Evolutionary conservation across 2,113 vertebrate species (phyloP), one percentile per base, ranked within the genome.

Genomic region (Phylloscopus trochiloides): DNA sequence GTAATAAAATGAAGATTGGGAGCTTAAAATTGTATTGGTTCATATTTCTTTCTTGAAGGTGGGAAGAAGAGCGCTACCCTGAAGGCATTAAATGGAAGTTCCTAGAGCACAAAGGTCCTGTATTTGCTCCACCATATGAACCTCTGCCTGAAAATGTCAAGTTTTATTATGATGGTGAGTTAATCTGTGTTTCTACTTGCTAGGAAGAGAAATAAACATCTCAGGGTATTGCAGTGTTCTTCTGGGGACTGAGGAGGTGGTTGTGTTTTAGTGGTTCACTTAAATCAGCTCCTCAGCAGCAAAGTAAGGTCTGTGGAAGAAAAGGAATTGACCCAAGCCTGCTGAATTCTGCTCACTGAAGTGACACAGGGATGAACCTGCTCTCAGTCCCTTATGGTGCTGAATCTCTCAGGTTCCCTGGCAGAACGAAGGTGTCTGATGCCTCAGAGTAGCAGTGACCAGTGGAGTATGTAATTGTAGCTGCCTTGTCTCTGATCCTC

Each of bases 51-150:
- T 92, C 70, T 95, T 97, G 74, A 98, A 99, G 99, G 99, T 99
- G 99, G 99, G 99, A 99, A 96, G 99, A 99, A 96, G 99, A 99
- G 79, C 98, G 99, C 88, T 98, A 98, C 86, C 99, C 99, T 50
- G 99, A 99, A 96, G 99, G 99, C 92, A 99, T 99, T 89, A 99
- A 99, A 58, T 99, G 99, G 99, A 99, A 98, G 95, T 99, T 99
- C 94, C 97, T 99, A 95, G 99, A 99, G 96, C 99, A 99, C 95
- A 99, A 99, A 97, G 99, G 99, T 80, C 99, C 99, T 55, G 99
- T 99, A 61, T 99, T 99, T 96, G 99, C 99, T 67, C 99, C 99
- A 19, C 98, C 98, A 7, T 99, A 99, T 76, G 99, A 99, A 76
- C 98, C 99, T 88, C 98, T 99, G 96, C 99, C 99, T 50, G 98